Conservation (phyloP, 2,888 invertebrate genomes). For the Nysson spinosus region DNA sequence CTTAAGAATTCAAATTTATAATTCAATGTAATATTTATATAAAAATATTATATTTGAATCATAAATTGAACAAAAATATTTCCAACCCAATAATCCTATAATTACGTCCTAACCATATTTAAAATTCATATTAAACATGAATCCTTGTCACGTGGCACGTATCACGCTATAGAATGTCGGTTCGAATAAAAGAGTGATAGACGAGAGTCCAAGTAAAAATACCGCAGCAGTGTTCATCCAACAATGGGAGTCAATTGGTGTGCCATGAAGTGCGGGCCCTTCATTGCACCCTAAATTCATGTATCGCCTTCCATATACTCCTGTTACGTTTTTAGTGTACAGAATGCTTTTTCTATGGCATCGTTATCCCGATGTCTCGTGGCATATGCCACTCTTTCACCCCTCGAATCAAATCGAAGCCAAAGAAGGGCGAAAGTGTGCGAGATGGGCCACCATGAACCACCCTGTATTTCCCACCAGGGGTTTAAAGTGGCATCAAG, state of each 20-base stretch:
- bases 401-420: conserved; percentile 26
- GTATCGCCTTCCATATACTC: background rate
- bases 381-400: conserved; percentile 44
- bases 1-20: too few relatives aligned
- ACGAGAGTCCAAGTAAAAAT: conserved; percentile 61
- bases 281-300: conserved; percentile 18
- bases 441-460: background rate
- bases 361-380: conserved; percentile 47
- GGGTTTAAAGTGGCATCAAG: conserved; percentile 65
- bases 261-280: conserved; percentile 42
- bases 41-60: too few relatives aligned
- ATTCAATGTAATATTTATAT: too few relatives aligned
- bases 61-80: too few relatives aligned
- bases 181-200: conserved; percentile 50
- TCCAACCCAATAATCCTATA: too few relatives aligned
- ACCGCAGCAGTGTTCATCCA: conserved; percentile 56
- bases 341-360: conserved; percentile 46
- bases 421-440: conserved; percentile 2
- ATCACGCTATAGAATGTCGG: conserved; percentile 50
- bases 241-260: conserved; percentile 72
- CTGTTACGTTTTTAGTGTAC: conserved; percentile 16
- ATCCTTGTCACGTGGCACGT: conserved; percentile 28
- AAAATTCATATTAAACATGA: too few relatives aligned
- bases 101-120: too few relatives aligned
- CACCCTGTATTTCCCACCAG: conserved; percentile 53